phyloP scores from a whole-genome alignment of 2,113 vertebrate genomes.

The Athene noctua region DNA sequence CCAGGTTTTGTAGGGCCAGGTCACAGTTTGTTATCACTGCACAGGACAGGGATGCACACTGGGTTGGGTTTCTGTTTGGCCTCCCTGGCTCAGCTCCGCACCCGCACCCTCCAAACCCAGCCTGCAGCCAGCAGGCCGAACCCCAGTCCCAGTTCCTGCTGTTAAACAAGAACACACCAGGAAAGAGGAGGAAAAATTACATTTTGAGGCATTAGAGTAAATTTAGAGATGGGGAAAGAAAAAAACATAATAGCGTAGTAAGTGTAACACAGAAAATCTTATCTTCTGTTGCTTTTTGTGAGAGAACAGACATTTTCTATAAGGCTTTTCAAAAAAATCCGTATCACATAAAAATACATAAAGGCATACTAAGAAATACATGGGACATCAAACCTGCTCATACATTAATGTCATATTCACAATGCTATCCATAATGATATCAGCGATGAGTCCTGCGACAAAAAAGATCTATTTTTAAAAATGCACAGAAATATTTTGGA shows the following conservation, averaged over 20 bases:
- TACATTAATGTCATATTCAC: too few species aligned
- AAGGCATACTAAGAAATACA: too few species aligned
- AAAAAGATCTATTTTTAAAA: too few species aligned
- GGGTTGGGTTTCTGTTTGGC: neutral
- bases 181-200: neutral
- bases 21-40: neutral
- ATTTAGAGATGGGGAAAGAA: neutral
- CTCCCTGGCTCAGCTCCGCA: neutral
- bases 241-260: neutral
- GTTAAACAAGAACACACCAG: neutral
- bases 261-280: neutral
- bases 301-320: neutral
- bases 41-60: fast-evolving
- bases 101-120: neutral
- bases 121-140: neutral
- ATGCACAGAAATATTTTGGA: too few species aligned
- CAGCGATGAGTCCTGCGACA: too few species aligned
- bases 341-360: too few species aligned
- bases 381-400: too few species aligned
- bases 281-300: neutral
- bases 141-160: neutral
- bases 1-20: neutral
- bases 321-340: too few species aligned
- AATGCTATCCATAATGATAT: too few species aligned
- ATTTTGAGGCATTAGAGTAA: neutral